Percentiles rank a stretch among this genome's conserved stretches.
Conservation (phyloP, 1,140 invertebrate species). For the Sweltsa coloradensis region DNA sequence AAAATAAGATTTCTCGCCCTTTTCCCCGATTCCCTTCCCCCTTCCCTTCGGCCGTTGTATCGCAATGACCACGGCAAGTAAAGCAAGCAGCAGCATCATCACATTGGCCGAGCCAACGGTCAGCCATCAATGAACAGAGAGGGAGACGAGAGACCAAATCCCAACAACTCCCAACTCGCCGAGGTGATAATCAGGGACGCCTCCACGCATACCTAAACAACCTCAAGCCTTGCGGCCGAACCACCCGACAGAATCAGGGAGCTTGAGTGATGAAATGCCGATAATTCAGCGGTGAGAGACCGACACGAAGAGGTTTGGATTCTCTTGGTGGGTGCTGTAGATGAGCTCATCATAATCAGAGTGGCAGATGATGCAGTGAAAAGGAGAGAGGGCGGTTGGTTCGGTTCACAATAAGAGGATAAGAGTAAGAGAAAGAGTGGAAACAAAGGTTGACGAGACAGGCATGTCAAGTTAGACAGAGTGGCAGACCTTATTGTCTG, state of each 20-base stretch:
- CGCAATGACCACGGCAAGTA: neutral
- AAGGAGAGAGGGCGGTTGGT: neutral
- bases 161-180: no score
- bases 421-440: neutral
- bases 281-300: no score
- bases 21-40: constrained; percentile 2
- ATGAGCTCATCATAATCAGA: no score
- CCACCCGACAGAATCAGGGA: no score
- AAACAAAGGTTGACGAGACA: neutral
- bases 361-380: no score
- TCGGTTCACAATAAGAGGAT: neutral
- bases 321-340: no score
- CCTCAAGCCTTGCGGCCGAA: no score
- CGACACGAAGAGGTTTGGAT: no score
- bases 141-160: neutral
- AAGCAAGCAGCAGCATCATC: neutral
- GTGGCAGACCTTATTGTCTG: constrained; percentile 1
- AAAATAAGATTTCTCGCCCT: constrained; percentile 9
- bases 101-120: constrained; percentile 7
- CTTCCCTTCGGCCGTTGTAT: constrained; percentile 7
- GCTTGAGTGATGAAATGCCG: no score
- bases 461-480: no score
- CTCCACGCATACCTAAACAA: neutral
- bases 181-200: neutral
- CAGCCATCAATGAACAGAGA: constrained; percentile 2